phyloP scores from a whole-genome alignment of 2,113 vertebrate genomes.

The Geothlypis trichas region DNA sequence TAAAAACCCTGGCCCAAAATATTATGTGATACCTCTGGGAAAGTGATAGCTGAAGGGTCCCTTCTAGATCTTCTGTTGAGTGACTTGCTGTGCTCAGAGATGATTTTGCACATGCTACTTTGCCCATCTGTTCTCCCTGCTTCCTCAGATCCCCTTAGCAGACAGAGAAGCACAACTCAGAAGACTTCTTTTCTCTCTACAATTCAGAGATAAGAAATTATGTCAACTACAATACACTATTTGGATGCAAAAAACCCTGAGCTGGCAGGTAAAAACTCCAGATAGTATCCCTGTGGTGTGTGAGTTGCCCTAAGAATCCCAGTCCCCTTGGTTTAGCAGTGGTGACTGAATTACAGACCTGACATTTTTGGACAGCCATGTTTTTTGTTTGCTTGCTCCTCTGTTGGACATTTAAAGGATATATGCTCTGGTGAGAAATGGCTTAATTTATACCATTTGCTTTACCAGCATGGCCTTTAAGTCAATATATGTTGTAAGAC shows the following conservation, averaged over 20 bases:
- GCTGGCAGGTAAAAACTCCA: rapidly evolving
- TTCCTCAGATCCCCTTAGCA: constrained; percentile 1
- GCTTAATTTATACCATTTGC: neutral
- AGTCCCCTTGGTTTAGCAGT: neutral
- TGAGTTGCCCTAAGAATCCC: neutral
- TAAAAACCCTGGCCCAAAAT: neutral
- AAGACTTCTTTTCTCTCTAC: neutral
- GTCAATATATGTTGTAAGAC: neutral
- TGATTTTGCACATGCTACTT: neutral
- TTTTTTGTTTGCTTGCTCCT: neutral
- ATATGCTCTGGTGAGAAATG: neutral
- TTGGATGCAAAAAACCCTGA: neutral
- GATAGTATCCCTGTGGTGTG: neutral
- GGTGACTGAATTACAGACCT: neutral
- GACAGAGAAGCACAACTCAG: neutral
- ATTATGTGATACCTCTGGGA: neutral
- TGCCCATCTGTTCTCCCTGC: neutral
- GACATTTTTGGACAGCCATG: neutral
- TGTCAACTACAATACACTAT: neutral
- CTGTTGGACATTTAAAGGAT: neutral
- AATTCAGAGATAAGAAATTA: neutral
- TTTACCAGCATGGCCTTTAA: neutral
- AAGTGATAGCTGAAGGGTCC: neutral
- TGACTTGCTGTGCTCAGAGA: neutral
- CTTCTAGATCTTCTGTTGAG: neutral